A percentile compares a stretch with the other conserved stretches of the same genome.
phyloP scores from a whole-genome alignment of 2,113 vertebrate species.

The Noctilio leporinus region DNA sequence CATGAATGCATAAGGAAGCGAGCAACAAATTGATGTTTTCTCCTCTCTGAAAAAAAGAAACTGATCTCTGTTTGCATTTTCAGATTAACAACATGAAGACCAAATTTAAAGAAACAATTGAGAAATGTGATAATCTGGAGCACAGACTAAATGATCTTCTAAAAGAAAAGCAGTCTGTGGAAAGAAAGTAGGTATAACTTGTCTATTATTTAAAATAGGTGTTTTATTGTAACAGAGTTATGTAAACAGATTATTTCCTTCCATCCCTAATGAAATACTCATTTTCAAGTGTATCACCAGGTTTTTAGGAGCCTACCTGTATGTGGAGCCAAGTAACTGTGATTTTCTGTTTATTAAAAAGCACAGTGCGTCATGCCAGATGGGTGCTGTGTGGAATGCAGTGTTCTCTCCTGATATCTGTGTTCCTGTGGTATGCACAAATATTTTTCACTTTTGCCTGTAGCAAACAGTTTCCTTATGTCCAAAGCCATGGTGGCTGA shows the following conservation, averaged over 20 bases:
- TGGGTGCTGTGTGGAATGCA: not conserved
- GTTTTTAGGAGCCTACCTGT: not conserved
- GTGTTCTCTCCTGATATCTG: not conserved
- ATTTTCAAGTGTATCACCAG: not conserved
- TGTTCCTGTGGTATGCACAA: not conserved
- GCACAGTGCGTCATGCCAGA: not conserved
- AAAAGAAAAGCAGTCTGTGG: conserved; percentile 93
- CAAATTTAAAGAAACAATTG: conserved; percentile 99
- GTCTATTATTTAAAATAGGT: conserved; percentile 22
- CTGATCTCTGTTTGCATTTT: conserved; percentile 67
- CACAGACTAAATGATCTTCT: conserved; percentile 88
- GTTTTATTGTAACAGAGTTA: not conserved
- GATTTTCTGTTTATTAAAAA: not conserved
- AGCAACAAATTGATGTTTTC: too few species aligned
- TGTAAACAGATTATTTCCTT: not conserved
- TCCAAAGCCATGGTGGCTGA: not conserved
- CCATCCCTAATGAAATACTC: not conserved
- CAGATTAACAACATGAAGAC: conserved; percentile 99
- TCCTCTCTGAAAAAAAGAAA: too few species aligned
- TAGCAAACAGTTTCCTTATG: not conserved
- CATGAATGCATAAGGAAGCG: too few species aligned
- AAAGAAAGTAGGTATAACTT: conserved; percentile 89
- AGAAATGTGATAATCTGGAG: conserved; percentile 96
- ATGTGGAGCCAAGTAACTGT: not conserved
- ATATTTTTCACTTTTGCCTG: not conserved